Percentiles rank a stretch among this genome's conserved stretches.
These are phyloP conservation scores for Albula goreensis DNA, from an alignment of 2,113 vertebrate species.

Conservation along the genomic window DNA sequence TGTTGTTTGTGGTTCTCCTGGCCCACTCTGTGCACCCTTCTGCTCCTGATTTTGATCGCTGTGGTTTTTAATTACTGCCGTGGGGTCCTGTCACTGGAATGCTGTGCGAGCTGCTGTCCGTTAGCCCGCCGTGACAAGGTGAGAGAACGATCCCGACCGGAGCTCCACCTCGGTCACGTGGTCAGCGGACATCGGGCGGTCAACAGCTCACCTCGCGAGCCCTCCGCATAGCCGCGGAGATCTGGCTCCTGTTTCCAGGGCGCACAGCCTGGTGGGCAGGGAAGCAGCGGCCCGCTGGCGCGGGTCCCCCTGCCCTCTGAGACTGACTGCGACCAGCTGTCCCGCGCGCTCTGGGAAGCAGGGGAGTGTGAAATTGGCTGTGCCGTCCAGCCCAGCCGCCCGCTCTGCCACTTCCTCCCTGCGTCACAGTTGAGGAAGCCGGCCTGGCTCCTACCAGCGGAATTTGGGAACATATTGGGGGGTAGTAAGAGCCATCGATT, in stretches of 20 bases:
- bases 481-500: not conserved
- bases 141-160: not conserved
- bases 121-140: not conserved
- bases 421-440: not conserved
- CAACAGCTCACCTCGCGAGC: not conserved
- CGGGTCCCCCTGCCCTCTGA: not conserved
- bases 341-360: slow-evolving; percentile 4
- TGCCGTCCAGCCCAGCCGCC: not conserved
- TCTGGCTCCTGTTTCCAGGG: not conserved
- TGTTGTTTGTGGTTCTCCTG: not conserved
- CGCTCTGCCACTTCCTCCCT: not conserved
- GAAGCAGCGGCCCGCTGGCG: not conserved
- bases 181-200: not conserved
- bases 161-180: not conserved
- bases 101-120: not conserved
- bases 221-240: not conserved
- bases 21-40: not conserved
- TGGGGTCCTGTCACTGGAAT: not conserved
- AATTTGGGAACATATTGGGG: not conserved
- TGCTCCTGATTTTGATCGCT: not conserved
- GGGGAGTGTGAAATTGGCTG: slow-evolving; percentile 23
- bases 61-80: slow-evolving; percentile 5
- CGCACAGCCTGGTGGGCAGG: not conserved
- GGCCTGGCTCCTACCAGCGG: not conserved
- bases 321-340: slow-evolving; percentile 5